Base-by-base conservation (phyloP, 2,797 vertebrate genomes). In the Nyctibius grandis region DNA sequence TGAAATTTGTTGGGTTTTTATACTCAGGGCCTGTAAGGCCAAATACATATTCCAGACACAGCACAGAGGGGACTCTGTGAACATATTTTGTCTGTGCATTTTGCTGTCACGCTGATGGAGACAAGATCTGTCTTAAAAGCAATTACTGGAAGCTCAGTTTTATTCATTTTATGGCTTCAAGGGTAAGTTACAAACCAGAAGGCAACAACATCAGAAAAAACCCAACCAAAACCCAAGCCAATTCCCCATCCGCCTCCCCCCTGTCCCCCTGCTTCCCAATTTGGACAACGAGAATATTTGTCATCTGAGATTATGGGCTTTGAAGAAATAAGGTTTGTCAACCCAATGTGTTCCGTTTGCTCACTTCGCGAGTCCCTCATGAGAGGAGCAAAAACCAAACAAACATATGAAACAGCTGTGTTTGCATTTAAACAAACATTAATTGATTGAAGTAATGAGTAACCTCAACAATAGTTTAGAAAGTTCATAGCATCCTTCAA, bases 391-490 rank as follows among this genome's bases (percentile, higher is more conserved):
- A 79, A 91, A 94, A 29, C 25, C 94, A 94, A 95, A 45, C 65
- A 94, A 86, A 83, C 85, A 64, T 9, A 22, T 6, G 34, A 84
- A 95, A 80, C 85, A 88, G 79, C 88, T 94, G 63, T 95, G 94
- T 96, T 93, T 96, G 85, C 82, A 54, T 84, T 97, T 94, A 81
- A 95, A 83, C 72, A 97, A 97, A 95, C 85, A 97, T 95, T 89
- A 91, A 95, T 93, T 83, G 73, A 95, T 84, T 53, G 76, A 68
- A 94, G 82, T 80, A 95, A 95, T 95, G 70, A 95, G 77, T 96
- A 96, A 95, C 85, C 70, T 91, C 82, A 64, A 81, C 91, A 95
- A 78, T 40, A 42, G 53, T 64, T 93, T 3, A 15, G 57, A 34
- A 83, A 81, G 85, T 70, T 57, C 69, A 76, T 22, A 76, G 70